phyloP scores from a whole-genome alignment of 64 coral and sea anemone species.

The Montipora sp. region DNA sequence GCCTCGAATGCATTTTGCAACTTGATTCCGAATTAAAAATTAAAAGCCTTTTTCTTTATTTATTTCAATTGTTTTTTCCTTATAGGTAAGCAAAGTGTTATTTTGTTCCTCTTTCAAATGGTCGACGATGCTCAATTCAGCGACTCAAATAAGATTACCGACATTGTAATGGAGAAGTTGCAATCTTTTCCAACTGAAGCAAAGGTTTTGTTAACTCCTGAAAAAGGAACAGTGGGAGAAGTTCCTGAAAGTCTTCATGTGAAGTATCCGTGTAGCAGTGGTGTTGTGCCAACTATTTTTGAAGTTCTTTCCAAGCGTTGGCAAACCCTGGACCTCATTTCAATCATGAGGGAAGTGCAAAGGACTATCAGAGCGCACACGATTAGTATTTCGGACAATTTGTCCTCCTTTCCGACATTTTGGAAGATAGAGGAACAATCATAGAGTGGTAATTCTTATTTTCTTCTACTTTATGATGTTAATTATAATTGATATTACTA shows the following conservation, averaged over 20 bases:
- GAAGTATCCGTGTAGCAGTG: too few species aligned
- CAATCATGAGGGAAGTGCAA: constrained; percentile 10
- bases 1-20: too few species aligned
- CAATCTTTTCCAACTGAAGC: not conserved
- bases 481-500: too few species aligned
- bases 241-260: constrained; percentile 5
- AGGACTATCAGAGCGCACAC: not conserved
- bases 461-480: too few species aligned
- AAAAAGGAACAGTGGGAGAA: not conserved
- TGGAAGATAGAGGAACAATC: not conserved
- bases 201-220: not conserved
- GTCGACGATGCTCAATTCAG: too few species aligned
- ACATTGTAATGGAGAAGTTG: not conserved
- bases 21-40: too few species aligned
- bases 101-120: too few species aligned
- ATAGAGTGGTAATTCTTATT: not conserved
- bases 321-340: constrained; percentile 37
- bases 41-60: too few species aligned
- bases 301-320: constrained; percentile 18
- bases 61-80: too few species aligned
- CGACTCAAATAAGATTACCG: accelerated
- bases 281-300: not conserved
- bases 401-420: constrained; percentile 1
- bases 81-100: too few species aligned
- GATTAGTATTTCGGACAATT: not conserved